Conservation (phyloP, 2,797 vertebrate genomes). For the Gymnoscopelus braueri region DNA sequence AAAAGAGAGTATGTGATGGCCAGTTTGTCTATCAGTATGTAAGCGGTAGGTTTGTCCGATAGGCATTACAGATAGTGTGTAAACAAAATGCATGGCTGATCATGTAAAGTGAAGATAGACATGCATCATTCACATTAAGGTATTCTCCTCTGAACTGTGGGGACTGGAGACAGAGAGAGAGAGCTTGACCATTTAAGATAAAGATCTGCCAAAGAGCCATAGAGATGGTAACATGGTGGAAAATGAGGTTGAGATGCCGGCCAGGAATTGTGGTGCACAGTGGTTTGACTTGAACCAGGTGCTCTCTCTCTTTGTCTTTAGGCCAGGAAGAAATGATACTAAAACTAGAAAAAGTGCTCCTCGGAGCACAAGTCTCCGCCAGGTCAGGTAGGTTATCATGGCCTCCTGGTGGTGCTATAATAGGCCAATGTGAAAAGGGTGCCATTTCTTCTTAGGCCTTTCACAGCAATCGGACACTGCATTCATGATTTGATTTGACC, state of each 20-base stretch:
- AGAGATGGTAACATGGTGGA: conserved; percentile 71
- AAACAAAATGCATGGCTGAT: conserved; percentile 17
- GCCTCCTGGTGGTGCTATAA: too few species aligned
- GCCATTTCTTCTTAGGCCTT: too few species aligned
- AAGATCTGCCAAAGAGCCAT: conserved; percentile 63
- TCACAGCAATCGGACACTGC: too few species aligned
- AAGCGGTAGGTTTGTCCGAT: conserved; percentile 7
- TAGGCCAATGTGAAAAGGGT: too few species aligned
- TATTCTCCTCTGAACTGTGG: conserved; percentile 68
- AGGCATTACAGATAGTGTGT: background rate
- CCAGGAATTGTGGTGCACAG: conserved; percentile 69
- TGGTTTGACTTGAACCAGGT: conserved; percentile 65
- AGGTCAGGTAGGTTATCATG: too few species aligned
- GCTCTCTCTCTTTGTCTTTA: conserved; percentile 48
- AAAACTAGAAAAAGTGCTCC: too few species aligned
- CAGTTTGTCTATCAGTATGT: conserved; percentile 1
- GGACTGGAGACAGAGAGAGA: conserved; percentile 71
- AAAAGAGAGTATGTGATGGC: background rate
- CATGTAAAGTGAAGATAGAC: conserved; percentile 55
- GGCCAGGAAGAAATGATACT: conserved; percentile 50
- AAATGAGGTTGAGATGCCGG: conserved; percentile 74
- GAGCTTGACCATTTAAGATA: conserved; percentile 76
- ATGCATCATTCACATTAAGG: conserved; percentile 65
- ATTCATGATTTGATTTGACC: too few species aligned
- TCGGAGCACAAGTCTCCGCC: too few species aligned